Evolutionary conservation across 2,888 invertebrate species (phyloP).

Genomic region (Pammene fasciana): DNA sequence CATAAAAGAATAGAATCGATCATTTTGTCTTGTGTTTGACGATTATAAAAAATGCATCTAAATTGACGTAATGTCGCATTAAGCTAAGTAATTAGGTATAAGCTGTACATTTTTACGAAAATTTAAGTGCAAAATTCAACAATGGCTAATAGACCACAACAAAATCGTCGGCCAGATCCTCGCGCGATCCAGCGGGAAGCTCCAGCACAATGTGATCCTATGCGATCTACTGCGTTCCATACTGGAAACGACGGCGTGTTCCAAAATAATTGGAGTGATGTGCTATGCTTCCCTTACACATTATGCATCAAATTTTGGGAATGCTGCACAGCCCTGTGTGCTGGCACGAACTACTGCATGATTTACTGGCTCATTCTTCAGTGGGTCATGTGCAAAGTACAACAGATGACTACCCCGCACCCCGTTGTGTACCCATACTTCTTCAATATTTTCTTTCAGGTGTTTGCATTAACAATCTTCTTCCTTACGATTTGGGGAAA

Average conservation of each 20-base stretch:
- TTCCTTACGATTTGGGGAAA: neutral
- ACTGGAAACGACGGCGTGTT: conserved; percentile 18
- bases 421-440: conserved; percentile 25
- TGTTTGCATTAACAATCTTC: neutral
- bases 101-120: conserved; percentile 8
- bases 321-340: conserved; percentile 21
- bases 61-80: conserved; percentile 11
- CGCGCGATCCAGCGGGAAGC: neutral
- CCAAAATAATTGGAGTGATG: conserved; percentile 14
- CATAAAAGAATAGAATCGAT: too few species aligned
- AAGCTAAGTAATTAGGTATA: conserved; percentile 3
- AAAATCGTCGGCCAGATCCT: neutral
- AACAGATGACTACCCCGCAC: conserved; percentile 12
- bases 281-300: conserved; percentile 25
- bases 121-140: conserved; percentile 4
- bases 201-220: neutral
- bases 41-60: neutral
- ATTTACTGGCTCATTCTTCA: conserved; percentile 18
- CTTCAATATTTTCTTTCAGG: conserved; percentile 27
- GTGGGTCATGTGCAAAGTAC: conserved; percentile 16
- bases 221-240: neutral
- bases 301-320: conserved; percentile 29
- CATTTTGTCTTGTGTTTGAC: neutral
- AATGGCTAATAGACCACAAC: neutral
- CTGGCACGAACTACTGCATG: conserved; percentile 25